These are phyloP conservation scores for Ametastegia equiseti DNA, from an alignment of 2,888 invertebrate species.

Conservation along the genomic window DNA sequence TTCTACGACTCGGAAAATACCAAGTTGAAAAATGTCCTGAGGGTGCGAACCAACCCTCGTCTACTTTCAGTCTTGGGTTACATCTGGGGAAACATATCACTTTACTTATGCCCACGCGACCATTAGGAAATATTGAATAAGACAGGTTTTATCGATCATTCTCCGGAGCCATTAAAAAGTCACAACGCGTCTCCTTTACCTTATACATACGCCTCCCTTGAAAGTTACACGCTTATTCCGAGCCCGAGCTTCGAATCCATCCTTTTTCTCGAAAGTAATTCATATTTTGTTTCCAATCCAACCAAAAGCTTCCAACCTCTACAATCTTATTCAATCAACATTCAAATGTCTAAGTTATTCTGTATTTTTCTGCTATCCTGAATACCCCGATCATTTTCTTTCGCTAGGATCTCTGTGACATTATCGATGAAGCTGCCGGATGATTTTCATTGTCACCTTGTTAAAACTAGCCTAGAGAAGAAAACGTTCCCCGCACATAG, in stretches of 20 bases:
- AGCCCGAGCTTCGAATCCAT: too few relatives aligned
- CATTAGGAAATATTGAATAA: neutral
- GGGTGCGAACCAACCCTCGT: conserved; percentile 3
- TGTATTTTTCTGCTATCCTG: too few relatives aligned
- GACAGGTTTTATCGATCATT: neutral
- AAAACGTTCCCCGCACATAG: neutral
- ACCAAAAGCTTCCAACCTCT: too few relatives aligned
- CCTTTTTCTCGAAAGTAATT: too few relatives aligned
- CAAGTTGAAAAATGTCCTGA: neutral
- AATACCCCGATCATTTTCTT: neutral
- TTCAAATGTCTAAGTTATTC: too few relatives aligned
- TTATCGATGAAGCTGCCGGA: neutral
- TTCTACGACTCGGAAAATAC: neutral
- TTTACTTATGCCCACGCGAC: neutral
- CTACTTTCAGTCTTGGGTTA: conserved; percentile 14
- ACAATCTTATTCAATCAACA: too few relatives aligned
- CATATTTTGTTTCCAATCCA: too few relatives aligned
- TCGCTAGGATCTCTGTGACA: neutral
- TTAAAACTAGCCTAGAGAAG: neutral
- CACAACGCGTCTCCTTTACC: neutral
- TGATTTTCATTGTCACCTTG: neutral
- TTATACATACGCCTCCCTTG: too few relatives aligned
- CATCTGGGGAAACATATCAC: conserved; percentile 12
- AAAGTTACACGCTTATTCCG: too few relatives aligned
- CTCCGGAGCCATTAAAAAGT: neutral